Evolutionary conservation across 30 jellyfish, hydroid and myxozoan species (phyloP), one percentile per base, ranked within the genome.

Genomic region (Mastigias papua): DNA sequence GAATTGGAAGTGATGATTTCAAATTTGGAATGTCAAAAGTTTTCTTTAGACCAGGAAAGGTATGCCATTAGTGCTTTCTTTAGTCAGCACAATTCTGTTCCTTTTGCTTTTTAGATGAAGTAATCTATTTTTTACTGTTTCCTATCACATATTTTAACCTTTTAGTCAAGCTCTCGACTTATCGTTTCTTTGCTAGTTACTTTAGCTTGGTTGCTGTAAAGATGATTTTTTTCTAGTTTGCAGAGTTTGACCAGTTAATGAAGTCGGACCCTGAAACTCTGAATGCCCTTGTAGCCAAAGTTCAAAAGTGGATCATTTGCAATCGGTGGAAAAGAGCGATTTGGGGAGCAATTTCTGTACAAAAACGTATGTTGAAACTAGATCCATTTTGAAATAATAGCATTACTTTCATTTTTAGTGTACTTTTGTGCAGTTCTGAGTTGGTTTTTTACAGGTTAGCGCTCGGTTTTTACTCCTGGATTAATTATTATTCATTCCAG

Each of bases 271-370:
- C 97, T 0, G 98, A 95, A 67, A 87, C 99, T n/a, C 70, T 95
- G 72, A 84, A 85, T 33, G 97, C 93, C 17, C 93, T 95, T 29
- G 97, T 95, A 35, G 92, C 98, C 22, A 90, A 95, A 80, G 99
- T 95, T 20, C 87, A 78, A 30, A 84, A 82, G 51, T 95, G 99
- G 99, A 95, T 95, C 58, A 73, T 95, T 33, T 80, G 93, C 82
- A 86, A 95, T 64, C 97, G 99, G 1, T 95, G 99, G 99, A 95
- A 86, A 51, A 85, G 92, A 79, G 87, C 98, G 0, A 95, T 90
- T 0, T 95, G 99, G 99, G 92, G 99, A 19, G 98, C 99, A n/a
- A 37, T 95, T 21, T 95, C 99, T 50, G 99, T 95, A 33, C 99
- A 95, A 74, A 95, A 95, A 84, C 90, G 99, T 95, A 80, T 51